phyloP scores from a whole-genome alignment of 2,797 vertebrate species.

The Zalophus californianus region DNA sequence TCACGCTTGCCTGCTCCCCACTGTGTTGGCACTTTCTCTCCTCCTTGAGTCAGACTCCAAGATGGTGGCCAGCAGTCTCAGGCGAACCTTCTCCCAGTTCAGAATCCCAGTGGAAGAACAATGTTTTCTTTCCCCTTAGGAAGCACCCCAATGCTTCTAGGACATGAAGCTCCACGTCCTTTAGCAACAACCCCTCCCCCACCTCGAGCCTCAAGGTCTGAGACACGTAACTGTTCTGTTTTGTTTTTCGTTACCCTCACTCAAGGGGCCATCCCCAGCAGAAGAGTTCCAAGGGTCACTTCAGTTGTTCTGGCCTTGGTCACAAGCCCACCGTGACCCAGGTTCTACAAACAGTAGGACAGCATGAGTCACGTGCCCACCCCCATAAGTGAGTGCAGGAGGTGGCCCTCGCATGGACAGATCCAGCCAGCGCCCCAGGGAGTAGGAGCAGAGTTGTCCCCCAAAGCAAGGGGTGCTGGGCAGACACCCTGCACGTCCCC shows the following conservation, averaged over 20 bases:
- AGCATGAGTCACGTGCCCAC: neutral
- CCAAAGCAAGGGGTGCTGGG: neutral
- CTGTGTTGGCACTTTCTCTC: neutral
- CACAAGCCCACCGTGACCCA: neutral
- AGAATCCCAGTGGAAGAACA: neutral
- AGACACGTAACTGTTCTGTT: neutral
- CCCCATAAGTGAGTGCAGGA: neutral
- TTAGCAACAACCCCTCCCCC: neutral
- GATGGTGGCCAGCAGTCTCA: neutral
- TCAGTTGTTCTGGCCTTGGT: neutral
- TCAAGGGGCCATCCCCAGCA: neutral
- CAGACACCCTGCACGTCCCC: no score
- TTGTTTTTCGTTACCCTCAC: neutral
- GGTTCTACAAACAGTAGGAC: neutral
- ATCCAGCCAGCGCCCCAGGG: neutral
- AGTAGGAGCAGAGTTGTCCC: neutral
- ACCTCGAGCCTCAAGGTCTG: neutral
- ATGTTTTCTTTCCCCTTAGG: neutral
- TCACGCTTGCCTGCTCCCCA: neutral
- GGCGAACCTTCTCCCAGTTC: neutral
- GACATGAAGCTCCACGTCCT: neutral
- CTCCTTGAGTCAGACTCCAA: neutral
- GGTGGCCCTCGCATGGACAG: neutral
- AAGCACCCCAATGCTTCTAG: neutral
- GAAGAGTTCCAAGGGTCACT: neutral